Evolutionary conservation across 1,140 invertebrate genomes (phyloP).

Genomic region (Steinernema feltiae): DNA sequence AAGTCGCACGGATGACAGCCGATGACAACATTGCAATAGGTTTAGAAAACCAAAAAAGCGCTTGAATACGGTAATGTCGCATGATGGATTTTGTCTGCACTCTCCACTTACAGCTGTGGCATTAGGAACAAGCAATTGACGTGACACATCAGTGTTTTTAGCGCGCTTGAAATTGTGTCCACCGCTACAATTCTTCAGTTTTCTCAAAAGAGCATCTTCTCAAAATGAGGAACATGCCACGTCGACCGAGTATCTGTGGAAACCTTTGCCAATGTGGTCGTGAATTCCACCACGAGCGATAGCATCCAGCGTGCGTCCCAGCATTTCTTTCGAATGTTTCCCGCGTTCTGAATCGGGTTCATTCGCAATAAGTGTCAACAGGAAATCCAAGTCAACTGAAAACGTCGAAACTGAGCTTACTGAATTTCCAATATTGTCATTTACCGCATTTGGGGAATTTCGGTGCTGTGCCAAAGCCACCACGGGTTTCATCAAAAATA

Average conservation of each 20-base stretch:
- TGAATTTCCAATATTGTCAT: conserved; percentile 13
- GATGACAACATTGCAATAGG: too few relatives aligned
- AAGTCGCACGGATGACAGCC: too few relatives aligned
- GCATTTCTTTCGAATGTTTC: conserved; percentile 66
- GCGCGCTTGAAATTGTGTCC: too few relatives aligned
- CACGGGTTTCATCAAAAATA: conserved; percentile 69
- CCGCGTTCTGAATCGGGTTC: background rate
- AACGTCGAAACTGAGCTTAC: conserved; percentile 16
- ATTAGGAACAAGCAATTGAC: too few relatives aligned
- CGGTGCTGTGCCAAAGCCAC: conserved; percentile 75
- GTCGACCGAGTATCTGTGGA: conserved; percentile 86
- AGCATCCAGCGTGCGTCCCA: conserved; percentile 72
- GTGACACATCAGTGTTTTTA: too few relatives aligned
- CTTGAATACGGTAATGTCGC: too few relatives aligned
- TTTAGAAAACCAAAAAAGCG: too few relatives aligned
- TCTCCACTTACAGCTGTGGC: too few relatives aligned
- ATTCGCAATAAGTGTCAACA: conserved; percentile 63
- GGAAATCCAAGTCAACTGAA: conserved; percentile 72
- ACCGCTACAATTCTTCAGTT: too few relatives aligned
- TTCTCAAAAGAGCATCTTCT: conserved; percentile 98
- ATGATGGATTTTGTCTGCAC: too few relatives aligned
- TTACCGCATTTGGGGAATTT: conserved; percentile 82
- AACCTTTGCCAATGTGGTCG: conserved; percentile 84
- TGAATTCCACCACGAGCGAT: conserved; percentile 88
- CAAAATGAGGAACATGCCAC: conserved; percentile 96